Percentiles rank a stretch among this genome's conserved stretches.
Conservation (phyloP, 2,113 vertebrate species). For the Ochotona princeps region DNA sequence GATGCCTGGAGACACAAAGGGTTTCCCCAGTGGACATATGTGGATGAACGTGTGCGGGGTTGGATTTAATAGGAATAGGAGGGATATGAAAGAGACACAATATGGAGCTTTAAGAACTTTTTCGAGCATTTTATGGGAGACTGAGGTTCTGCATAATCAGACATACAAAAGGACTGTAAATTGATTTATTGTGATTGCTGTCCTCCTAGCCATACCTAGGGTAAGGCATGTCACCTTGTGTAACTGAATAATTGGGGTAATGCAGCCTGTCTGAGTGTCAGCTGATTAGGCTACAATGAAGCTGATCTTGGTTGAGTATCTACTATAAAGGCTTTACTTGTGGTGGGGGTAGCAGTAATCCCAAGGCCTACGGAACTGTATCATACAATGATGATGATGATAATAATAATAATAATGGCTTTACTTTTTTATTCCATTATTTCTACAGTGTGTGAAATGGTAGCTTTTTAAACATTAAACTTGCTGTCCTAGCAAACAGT, state of each 20-base stretch:
- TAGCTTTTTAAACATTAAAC: conserved; percentile 27
- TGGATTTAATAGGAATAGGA: background rate
- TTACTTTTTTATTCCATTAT: background rate
- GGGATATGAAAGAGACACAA: background rate
- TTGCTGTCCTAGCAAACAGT: background rate
- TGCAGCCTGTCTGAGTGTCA: background rate
- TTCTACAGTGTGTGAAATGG: background rate
- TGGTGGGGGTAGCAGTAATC: too few relatives aligned
- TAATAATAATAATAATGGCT: background rate
- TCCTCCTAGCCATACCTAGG: background rate
- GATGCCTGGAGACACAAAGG: background rate
- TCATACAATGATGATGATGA: too few relatives aligned
- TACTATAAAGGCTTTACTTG: background rate
- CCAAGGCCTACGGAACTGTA: too few relatives aligned
- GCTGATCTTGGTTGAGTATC: background rate
- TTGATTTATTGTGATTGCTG: background rate
- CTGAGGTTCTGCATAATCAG: background rate
- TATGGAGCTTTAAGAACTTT: background rate
- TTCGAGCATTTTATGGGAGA: background rate
- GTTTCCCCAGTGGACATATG: background rate
- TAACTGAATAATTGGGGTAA: background rate
- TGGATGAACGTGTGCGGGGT: background rate
- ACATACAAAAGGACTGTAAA: background rate
- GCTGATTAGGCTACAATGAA: background rate
- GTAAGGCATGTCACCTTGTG: background rate